These are phyloP conservation scores for Tipula helvola DNA, from an alignment of 2,888 invertebrate genomes.

Conservation along the genomic window DNA sequence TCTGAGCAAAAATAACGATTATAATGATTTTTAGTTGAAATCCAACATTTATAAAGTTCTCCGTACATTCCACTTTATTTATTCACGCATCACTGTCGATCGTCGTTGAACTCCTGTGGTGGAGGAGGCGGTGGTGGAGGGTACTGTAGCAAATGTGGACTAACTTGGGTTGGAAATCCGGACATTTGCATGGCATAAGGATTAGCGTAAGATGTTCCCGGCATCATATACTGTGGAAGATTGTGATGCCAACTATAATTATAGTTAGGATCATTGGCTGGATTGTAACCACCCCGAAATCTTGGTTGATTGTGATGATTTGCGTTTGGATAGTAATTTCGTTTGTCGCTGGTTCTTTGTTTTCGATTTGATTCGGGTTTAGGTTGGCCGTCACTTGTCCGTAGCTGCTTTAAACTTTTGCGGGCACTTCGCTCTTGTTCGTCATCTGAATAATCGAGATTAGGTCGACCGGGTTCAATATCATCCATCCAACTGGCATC, in stretches of 20 bases:
- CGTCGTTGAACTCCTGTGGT: not conserved
- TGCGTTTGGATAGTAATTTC: conserved; percentile 6
- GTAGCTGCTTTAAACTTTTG: conserved; percentile 24
- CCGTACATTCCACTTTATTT: not conserved
- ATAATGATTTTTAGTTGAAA: not conserved
- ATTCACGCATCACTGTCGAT: not conserved
- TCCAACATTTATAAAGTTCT: not conserved
- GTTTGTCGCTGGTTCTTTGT: not conserved
- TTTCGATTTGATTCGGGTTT: not conserved
- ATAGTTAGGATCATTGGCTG: not conserved
- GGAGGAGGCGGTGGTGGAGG: conserved; percentile 11
- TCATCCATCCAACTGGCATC: conserved; percentile 85
- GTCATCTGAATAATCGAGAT: conserved; percentile 77
- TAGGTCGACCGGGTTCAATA: conserved; percentile 60
- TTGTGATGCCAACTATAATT: conserved; percentile 8
- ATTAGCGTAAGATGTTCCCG: conserved; percentile 11
- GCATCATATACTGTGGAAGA: conserved; percentile 9
- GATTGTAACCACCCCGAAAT: not conserved
- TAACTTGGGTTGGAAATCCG: conserved; percentile 39
- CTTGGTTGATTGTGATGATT: conserved; percentile 4
- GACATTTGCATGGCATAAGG: conserved; percentile 35
- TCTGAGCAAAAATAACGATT: not conserved
- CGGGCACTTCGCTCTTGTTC: conserved; percentile 58
- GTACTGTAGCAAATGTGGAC: conserved; percentile 15
- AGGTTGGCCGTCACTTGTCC: not conserved